Evolutionary conservation across 2,797 vertebrate genomes (phyloP).

Genomic region (Poeciliopsis paucimaculata): DNA sequence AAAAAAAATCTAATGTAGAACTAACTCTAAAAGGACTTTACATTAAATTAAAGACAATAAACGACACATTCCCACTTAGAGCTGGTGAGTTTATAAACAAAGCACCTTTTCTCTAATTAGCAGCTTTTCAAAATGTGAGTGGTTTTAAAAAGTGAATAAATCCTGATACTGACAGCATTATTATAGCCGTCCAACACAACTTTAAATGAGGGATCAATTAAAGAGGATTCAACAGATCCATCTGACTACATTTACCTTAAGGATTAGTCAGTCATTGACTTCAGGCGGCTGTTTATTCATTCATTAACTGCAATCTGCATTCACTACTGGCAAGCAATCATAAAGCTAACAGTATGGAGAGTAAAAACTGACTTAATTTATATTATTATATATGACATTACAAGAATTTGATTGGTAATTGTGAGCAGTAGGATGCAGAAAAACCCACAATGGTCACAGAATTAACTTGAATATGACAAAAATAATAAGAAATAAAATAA

Average conservation of each 20-base stretch:
- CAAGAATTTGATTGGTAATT: background rate
- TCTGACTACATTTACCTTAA: conserved; percentile 22
- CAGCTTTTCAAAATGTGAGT: background rate
- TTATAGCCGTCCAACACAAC: background rate
- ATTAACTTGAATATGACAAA: no score
- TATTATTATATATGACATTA: background rate
- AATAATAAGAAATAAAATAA: no score
- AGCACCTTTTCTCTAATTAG: background rate
- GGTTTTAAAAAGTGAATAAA: background rate
- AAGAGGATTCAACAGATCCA: background rate
- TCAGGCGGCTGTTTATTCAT: conserved; percentile 21
- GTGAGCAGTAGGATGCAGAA: background rate
- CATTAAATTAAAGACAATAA: background rate
- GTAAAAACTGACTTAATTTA: background rate
- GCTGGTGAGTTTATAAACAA: background rate
- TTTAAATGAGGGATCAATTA: background rate
- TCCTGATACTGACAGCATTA: background rate
- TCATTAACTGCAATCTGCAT: conserved; percentile 11
- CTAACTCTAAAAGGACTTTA: background rate
- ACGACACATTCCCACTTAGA: background rate
- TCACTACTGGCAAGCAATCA: conserved; percentile 26
- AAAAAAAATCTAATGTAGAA: background rate
- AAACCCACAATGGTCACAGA: no score
- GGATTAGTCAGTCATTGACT: conserved; percentile 21
- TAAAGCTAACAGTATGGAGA: conserved; percentile 3